Evolutionary conservation across 92 coral and sea anemone species (phyloP).

Genomic region (Palythoa grandis): DNA sequence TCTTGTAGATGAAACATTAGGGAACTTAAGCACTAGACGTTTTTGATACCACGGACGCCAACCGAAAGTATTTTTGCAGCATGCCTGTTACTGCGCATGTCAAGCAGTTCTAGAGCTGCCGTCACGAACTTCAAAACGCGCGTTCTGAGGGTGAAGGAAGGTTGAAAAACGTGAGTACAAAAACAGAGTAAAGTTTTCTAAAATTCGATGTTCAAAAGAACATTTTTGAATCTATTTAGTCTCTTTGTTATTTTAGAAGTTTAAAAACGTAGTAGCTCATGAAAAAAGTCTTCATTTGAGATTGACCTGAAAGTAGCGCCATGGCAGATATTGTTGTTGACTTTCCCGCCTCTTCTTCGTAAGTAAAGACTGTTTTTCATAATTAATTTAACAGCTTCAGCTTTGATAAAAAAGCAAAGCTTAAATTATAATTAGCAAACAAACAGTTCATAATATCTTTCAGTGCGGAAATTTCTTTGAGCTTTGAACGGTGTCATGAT

Average conservation of each 20-base stretch:
- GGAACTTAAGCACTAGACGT: too few relatives aligned
- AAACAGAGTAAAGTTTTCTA: conserved; percentile 41
- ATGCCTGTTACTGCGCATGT: conserved; percentile 45
- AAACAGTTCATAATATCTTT: not conserved
- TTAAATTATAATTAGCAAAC: conserved; percentile 33
- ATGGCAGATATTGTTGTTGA: conserved; percentile 15
- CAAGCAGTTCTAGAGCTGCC: not conserved
- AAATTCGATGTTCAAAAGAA: conserved; percentile 40
- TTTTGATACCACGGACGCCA: conserved; percentile 23
- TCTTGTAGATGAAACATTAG: too few relatives aligned
- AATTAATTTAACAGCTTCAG: conserved; percentile 48
- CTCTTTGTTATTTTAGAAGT: not conserved
- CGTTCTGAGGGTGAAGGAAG: too few relatives aligned
- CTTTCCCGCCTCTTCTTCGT: conserved; percentile 54
- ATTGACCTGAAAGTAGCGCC: conserved; percentile 4
- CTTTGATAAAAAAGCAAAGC: conserved; percentile 44
- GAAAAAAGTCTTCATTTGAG: conserved; percentile 48
- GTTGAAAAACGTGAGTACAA: too few relatives aligned
- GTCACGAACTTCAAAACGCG: too few relatives aligned
- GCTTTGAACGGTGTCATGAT: conserved; percentile 3
- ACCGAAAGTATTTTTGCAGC: conserved; percentile 49
- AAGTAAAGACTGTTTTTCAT: conserved; percentile 44
- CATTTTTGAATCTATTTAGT: conserved; percentile 32
- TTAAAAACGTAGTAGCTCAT: not conserved
- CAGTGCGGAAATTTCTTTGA: conserved; percentile 12